These are phyloP conservation scores for Tachina fera DNA, from an alignment of 2,888 invertebrate species.

Conservation along the genomic window DNA sequence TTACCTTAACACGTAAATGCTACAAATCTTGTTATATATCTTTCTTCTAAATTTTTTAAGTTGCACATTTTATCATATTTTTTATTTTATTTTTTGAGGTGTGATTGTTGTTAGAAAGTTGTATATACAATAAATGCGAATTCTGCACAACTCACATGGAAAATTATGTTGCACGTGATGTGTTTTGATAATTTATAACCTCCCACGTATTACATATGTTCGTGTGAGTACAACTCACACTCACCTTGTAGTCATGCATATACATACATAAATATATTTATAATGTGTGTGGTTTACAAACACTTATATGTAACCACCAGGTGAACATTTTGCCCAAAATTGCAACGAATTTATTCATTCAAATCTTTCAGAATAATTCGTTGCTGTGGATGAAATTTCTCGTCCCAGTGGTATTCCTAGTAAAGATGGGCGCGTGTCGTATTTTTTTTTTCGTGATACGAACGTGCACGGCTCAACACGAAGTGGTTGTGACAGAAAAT, in stretches of 20 bases:
- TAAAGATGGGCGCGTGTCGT: too few relatives aligned
- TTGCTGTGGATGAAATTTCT: too few relatives aligned
- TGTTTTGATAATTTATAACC: conserved; percentile 77
- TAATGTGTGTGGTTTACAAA: background rate
- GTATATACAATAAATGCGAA: conserved; percentile 60
- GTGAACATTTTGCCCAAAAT: too few relatives aligned
- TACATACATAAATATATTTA: background rate
- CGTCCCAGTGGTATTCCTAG: too few relatives aligned
- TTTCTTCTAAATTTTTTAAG: background rate
- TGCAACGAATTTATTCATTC: too few relatives aligned
- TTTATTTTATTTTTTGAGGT: background rate
- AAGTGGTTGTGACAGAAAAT: too few relatives aligned
- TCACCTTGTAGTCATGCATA: background rate
- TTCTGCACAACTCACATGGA: conserved; percentile 78
- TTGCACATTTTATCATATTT: conserved; percentile 13
- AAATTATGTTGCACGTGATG: conserved; percentile 82
- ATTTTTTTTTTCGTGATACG: too few relatives aligned
- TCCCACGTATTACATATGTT: conserved; percentile 34
- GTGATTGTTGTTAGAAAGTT: background rate
- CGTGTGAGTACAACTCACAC: conserved; percentile 2
- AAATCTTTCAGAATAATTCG: too few relatives aligned
- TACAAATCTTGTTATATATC: background rate
- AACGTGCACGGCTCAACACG: too few relatives aligned
- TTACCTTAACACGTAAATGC: background rate
- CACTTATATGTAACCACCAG: too few relatives aligned